Evolutionary conservation across 2,797 vertebrate species (phyloP).

Genomic region (Mus caroli): DNA sequence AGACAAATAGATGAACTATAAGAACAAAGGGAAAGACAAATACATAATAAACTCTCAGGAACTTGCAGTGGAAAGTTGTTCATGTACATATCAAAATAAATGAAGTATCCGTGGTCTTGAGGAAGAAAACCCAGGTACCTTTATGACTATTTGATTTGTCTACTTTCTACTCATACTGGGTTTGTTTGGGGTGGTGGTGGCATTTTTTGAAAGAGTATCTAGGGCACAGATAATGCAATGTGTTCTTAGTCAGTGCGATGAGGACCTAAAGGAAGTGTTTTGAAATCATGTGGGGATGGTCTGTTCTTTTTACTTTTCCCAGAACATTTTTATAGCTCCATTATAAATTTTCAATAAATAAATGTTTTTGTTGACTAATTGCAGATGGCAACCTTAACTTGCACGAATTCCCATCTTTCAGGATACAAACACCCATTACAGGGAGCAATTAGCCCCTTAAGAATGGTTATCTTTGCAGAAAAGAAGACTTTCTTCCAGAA

Average conservation of each 20-base stretch:
- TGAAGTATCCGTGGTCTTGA: constrained; percentile 14
- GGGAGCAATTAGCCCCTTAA: background rate
- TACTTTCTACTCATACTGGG: background rate
- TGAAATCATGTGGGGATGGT: background rate
- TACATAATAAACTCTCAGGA: constrained; percentile 12
- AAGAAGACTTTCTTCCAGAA: background rate
- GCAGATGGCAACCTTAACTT: constrained; percentile 34
- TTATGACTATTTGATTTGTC: constrained; percentile 19
- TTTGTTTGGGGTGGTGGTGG: background rate
- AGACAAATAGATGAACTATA: background rate
- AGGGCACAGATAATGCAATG: background rate
- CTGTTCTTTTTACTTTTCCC: constrained; percentile 48
- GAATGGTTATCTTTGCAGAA: constrained; percentile 20
- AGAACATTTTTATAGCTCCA: background rate
- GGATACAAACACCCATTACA: background rate
- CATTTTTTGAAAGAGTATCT: background rate
- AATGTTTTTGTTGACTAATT: constrained; percentile 67
- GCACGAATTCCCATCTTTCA: constrained; percentile 44
- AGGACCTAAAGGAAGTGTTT: background rate
- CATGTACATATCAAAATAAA: background rate
- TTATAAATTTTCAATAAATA: constrained; percentile 57
- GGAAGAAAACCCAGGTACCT: background rate
- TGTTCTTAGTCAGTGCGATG: constrained; percentile 6
- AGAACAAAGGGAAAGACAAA: background rate
- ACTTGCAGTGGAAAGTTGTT: background rate